Evolutionary conservation across 2,888 invertebrate genomes (phyloP).

Genomic region (Lottia scabra): DNA sequence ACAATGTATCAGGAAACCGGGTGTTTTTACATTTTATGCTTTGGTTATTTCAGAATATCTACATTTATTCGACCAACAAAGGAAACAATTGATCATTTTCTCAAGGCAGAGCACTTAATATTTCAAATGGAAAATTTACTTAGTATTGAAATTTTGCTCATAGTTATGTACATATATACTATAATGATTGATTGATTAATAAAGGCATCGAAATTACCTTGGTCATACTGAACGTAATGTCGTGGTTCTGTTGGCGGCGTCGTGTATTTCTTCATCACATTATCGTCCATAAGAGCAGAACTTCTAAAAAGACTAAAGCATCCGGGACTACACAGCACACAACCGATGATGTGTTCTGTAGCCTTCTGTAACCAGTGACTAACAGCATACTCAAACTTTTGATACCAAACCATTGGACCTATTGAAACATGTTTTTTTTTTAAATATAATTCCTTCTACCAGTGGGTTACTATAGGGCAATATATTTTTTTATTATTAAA

Average conservation of each 20-base stretch:
- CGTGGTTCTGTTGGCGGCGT: conserved; percentile 92
- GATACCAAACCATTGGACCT: conserved; percentile 99
- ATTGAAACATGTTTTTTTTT: no score
- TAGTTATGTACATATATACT: neutral
- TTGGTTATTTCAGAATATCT: no score
- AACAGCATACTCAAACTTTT: conserved; percentile 98
- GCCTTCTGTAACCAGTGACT: conserved; percentile 99
- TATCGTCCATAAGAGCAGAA: conserved; percentile 98
- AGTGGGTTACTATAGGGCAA: no score
- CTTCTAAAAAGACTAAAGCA: conserved; percentile 97
- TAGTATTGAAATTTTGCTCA: no score
- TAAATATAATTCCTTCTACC: no score
- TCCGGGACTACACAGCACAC: conserved; percentile 98
- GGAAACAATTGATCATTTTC: no score
- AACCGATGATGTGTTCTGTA: conserved; percentile 99
- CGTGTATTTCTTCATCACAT: conserved; percentile 96
- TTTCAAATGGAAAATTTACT: neutral
- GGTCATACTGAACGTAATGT: conserved; percentile 99
- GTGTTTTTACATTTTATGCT: no score
- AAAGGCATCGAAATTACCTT: conserved; percentile 74
- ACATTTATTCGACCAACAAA: no score
- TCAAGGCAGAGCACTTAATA: neutral
- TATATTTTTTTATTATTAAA: no score
- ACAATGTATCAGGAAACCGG: neutral
- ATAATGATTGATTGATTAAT: neutral